Evolutionary conservation across 2,888 invertebrate genomes (phyloP), one percentile per base, ranked within the genome.

Genomic region (Drosophila paracracens): DNA sequence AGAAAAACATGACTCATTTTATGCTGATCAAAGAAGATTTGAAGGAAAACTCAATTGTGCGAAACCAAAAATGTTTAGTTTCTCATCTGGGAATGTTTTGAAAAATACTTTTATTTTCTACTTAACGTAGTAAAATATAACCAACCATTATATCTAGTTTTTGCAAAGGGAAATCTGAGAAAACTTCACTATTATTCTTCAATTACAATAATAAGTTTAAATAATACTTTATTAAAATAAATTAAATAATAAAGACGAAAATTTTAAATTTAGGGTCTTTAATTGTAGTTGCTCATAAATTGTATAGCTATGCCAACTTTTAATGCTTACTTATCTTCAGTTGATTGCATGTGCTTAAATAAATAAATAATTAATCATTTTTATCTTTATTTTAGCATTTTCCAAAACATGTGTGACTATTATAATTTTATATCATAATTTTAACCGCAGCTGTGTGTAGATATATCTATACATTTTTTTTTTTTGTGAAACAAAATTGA

Each of bases 401-500:
- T 16, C 7, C 7, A 8, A 46, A 16, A 16, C 16, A 16, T 21
- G 4, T 46, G 8, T 16, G 7, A 46, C 46, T 46, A 2, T 25
- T 8, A 16, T 46, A 4, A 46, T 8, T 25, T 25, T 25, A 25
- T 46, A 2, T 25, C 10, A 46, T 46, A 2, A 46, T 8, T 25
- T 46, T 46, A 4, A 1, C 25, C 46, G 16, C 25, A 46, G 25
- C 46, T 46, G 46, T 46, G 16, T 25, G 4, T 25, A 16, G 2
- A 8, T 25, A 46, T 21, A 46, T 46, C 4, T 16, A 16, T 16
- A 7, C 16, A 7, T 54, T 0, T 53, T 18, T 5, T 13, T 21
- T 60, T 29, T 69, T 69, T 69, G 56, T 60, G 64, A 72, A 70
- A 78, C 64, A 71, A 75, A 81, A 78, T 78, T 81, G 77, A 81